phyloP scores from a whole-genome alignment of 2,888 invertebrate genomes.

The Diachrysia chrysitis region DNA sequence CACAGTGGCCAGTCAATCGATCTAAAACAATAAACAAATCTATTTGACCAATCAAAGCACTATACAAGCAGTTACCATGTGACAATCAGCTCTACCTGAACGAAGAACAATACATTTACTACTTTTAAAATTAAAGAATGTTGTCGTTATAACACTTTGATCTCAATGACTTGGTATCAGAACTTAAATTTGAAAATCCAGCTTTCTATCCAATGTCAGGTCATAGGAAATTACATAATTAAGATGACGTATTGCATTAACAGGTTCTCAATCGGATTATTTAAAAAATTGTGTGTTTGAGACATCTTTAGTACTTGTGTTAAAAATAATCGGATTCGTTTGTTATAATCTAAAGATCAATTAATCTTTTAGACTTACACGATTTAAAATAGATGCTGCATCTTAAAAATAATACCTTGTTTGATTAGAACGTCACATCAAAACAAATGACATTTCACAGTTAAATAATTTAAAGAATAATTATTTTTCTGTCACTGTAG shows the following conservation, averaged over 20 bases:
- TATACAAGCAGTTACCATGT: too few species aligned
- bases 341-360: neutral
- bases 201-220: neutral
- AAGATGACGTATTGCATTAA: neutral
- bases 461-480: too few species aligned
- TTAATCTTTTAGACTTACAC: neutral
- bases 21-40: too few species aligned
- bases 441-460: neutral
- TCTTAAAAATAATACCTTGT: neutral
- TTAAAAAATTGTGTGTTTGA: neutral
- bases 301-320: neutral
- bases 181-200: neutral
- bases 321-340: conserved; percentile 1
- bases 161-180: neutral
- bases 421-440: neutral
- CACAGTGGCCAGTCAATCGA: too few species aligned
- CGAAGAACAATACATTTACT: too few species aligned
- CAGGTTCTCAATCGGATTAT: neutral
- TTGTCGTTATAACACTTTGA: too few species aligned
- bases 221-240: neutral
- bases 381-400: neutral
- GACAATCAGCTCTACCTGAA: too few species aligned
- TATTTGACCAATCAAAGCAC: too few species aligned
- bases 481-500: too few species aligned
- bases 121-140: too few species aligned